Percentiles rank a stretch among this genome's conserved stretches.
These are phyloP conservation scores for Serranochromis macrocephalus DNA, from an alignment of 2,113 vertebrate genomes.

Conservation along the genomic window DNA sequence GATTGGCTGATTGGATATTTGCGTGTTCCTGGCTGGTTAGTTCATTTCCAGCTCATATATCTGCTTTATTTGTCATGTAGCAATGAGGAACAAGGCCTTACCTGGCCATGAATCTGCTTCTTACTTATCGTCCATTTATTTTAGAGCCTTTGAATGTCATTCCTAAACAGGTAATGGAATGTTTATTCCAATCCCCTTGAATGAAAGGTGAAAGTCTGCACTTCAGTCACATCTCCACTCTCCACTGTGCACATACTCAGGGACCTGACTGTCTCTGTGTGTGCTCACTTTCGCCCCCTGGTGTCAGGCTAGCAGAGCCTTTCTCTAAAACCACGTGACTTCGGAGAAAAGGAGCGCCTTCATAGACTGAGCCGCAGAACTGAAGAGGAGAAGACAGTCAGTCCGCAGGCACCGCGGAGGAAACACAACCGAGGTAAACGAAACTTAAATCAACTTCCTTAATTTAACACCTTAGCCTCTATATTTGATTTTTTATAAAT, in stretches of 20 bases:
- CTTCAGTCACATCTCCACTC: neutral
- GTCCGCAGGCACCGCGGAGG: neutral
- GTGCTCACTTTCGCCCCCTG: constrained; percentile 22
- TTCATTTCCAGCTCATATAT: neutral
- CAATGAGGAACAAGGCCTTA: neutral
- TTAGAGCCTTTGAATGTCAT: neutral
- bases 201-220: neutral
- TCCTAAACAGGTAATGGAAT: neutral
- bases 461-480: neutral
- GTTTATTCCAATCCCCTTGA: neutral
- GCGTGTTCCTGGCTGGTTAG: neutral
- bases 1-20: neutral
- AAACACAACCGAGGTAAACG: constrained; percentile 46
- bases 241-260: neutral
- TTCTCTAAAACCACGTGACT: constrained; percentile 74
- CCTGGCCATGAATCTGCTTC: neutral
- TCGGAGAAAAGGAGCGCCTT: constrained; percentile 64
- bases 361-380: too few relatives aligned
- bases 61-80: neutral
- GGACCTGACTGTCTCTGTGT: neutral
- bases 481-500: neutral
- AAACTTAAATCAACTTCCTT: constrained; percentile 23
- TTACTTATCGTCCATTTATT: neutral
- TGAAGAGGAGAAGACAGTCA: neutral
- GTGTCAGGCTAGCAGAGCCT: fast-evolving